Percentiles rank a stretch among this genome's conserved stretches.
Conservation (phyloP, 2,888 invertebrate genomes). For the Pandemis cinnamomeana region DNA sequence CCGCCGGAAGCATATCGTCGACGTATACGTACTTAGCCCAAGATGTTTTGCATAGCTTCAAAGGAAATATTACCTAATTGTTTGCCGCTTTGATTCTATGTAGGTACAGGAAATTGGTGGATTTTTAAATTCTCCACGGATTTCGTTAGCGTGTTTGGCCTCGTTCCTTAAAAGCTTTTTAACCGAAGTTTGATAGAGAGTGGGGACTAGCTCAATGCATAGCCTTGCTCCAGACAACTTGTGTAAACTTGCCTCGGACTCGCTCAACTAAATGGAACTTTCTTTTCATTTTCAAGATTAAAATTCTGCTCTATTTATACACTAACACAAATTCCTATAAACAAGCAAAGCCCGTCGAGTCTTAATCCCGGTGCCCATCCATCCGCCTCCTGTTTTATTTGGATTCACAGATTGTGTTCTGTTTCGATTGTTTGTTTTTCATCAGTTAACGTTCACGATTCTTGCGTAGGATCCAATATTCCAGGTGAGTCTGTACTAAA, state of each 20-base stretch:
- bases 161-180: conserved; percentile 30
- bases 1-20: background rate
- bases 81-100: background rate
- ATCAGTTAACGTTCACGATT: conserved; percentile 24
- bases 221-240: conserved; percentile 16
- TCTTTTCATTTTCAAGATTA: conserved; percentile 29
- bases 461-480: conserved; percentile 37
- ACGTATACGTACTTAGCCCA: background rate
- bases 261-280: conserved; percentile 26
- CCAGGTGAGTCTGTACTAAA: conserved; percentile 61
- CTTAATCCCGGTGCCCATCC: conserved; percentile 51
- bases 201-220: background rate
- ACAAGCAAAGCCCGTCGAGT: conserved; percentile 66
- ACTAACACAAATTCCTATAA: conserved; percentile 82
- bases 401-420: conserved; percentile 47
- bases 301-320: conserved; percentile 60
- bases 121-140: background rate
- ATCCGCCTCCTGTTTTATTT: conserved; percentile 57
- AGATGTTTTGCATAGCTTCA: background rate
- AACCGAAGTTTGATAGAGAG: conserved; percentile 24
- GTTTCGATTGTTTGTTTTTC: conserved; percentile 40
- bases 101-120: background rate
- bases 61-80: conserved; percentile 17
- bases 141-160: conserved; percentile 23
- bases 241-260: conserved; percentile 26